Base-by-base conservation (phyloP, 2,797 vertebrate genomes). In the Acipenser oxyrinchus region DNA sequence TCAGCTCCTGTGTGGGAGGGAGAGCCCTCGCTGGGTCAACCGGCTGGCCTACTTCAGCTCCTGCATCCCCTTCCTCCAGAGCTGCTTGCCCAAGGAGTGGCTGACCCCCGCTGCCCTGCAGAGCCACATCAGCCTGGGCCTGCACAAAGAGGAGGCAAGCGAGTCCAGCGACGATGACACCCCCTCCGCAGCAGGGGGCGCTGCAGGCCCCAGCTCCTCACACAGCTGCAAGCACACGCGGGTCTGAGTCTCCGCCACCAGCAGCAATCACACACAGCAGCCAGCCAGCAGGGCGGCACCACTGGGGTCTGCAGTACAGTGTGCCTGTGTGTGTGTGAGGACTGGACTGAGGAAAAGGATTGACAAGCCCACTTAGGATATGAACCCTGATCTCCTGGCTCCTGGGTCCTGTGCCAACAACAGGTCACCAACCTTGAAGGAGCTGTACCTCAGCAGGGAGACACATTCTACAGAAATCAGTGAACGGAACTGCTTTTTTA, bases 1-100 rank as follows among this genome's bases (percentile, higher is more conserved):
- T 15, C 81, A 97, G 95, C 84, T 96, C 78, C 77, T 96, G 71
- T 96, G 95, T 60, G 94, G 94, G 64, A 89, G 86, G 66, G 94
- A 96, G 75, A 95, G 94, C 69, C 95, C 95, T 0, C 94, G 94
- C 66, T 97, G 95, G 95, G 95, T 97, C 72, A 97, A 97, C 83
- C 88, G 95, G 37, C 82, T 97, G 83, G 95, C 95, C 1, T 96
- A 97, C 84, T 95, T 97, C 83, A 96, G 94, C 83, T 97, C 95
- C 0, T 97, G 95, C 77, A 91, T 96, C 80, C 95, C 94, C 7
- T 95, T 96, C 77, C 92, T 97, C 71, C 95, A 95, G 88, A 96
- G 93, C 82, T 96, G 94, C 79, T 89, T 95, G 2, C 94, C 94
- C 10, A 94, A 87, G 84, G 94, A 97, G 84, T 95, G 94, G 94